Conservation (phyloP, 1,140 invertebrate species). For the Scaptomyza hsui region DNA sequence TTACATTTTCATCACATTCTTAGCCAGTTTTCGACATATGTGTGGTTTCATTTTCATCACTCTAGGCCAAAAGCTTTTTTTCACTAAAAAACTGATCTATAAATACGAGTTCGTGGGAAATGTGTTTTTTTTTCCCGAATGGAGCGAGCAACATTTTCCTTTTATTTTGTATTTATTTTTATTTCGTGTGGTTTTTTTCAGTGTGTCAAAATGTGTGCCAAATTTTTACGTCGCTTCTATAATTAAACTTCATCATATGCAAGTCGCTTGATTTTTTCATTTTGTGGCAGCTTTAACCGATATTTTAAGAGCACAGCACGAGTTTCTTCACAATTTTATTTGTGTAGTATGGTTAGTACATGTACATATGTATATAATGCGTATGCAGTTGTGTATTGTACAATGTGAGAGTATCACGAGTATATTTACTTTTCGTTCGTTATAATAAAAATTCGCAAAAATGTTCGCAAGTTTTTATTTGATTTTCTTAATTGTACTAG, state of each 20-base stretch:
- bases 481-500: constrained; percentile 51
- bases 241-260: constrained; percentile 61
- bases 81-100: constrained; percentile 69
- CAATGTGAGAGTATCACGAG: not conserved
- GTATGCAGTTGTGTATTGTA: not conserved
- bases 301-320: constrained; percentile 48
- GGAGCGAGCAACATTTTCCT: constrained; percentile 57
- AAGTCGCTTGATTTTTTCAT: constrained; percentile 23
- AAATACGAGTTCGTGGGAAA: constrained; percentile 64
- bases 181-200: constrained; percentile 1
- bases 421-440: constrained; percentile 78
- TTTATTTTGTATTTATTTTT: constrained; percentile 11
- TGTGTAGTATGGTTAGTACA: constrained; percentile 7
- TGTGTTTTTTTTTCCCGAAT: constrained; percentile 46
- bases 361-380: not conserved
- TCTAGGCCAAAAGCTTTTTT: constrained; percentile 35
- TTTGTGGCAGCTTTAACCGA: constrained; percentile 50
- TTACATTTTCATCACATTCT: constrained; percentile 8
- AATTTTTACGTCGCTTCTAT: constrained; percentile 63
- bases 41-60: constrained; percentile 1
- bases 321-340: constrained; percentile 15
- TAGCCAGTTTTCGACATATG: not conserved
- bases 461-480: constrained; percentile 48
- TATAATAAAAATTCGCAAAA: constrained; percentile 69
- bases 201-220: constrained; percentile 66